Base-by-base conservation (phyloP, 2,797 vertebrate species). In the Anniella stebbinsi region DNA sequence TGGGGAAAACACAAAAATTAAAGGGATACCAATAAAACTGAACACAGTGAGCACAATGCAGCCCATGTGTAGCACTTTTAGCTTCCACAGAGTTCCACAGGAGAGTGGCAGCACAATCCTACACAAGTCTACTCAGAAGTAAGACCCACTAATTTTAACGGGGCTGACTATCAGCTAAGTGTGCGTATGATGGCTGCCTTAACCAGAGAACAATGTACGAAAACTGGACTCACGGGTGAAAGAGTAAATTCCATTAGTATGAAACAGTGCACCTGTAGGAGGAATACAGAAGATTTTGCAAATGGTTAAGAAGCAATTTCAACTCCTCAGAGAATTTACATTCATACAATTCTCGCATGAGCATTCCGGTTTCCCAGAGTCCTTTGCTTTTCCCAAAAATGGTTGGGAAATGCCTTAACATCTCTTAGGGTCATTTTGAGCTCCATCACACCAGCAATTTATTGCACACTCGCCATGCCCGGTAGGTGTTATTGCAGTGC, bases 1-100 rank as follows among this genome's bases (percentile, higher is more conserved):
- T 93, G 77, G 88, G 90, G 91, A 93, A 93, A 89, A 48, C 45
- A 41, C 0, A 81, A 23, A 86, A 4, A 67, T 28, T 63, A 80
- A 51, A 51, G 18, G 18, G 41, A 38, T 12, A 66, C 23, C 30
- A 81, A 73, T 86, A 51, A 48, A 72, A 81, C 38, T 51, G 28
- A 76, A 67, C 33, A 36, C 13, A 72, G 15, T 51, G 54, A 41
- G n/a, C 30, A 54, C 21, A 75, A 70, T 89, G 9, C 9, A 57
- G 48, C 25, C 18, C 13, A 57, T 23, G 51, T 45, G 17, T n/a
- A n/a, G 57, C 11, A 25, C 25, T 36, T 41, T 86, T 51, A 51
- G 51, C 8, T 48, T 84, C 70, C 36, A 70, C 1, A 9, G 66
- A 70, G 30, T 69, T 80, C 8, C 30, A 41, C 1, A 60, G 80